Evolutionary conservation across 2,797 vertebrate species (phyloP).

Genomic region (Gymnocypris eckloni): DNA sequence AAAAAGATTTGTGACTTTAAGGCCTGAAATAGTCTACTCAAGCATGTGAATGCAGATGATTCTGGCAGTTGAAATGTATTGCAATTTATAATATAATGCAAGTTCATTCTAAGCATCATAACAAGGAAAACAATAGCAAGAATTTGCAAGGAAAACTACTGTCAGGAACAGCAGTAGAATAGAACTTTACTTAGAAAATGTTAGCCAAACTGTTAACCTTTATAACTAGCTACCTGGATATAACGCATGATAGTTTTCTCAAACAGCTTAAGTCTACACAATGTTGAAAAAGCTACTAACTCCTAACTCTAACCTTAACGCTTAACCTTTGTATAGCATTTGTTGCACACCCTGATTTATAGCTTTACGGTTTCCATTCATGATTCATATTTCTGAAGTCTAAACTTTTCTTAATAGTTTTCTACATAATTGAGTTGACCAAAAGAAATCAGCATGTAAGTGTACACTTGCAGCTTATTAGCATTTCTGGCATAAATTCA

Average conservation of each 20-base stretch:
- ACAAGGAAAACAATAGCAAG: background rate
- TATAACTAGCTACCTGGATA: slow-evolving; percentile 8
- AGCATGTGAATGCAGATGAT: background rate
- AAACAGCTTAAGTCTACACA: background rate
- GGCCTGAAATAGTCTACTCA: background rate
- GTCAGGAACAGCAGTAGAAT: background rate
- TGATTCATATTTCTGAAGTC: background rate
- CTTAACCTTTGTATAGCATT: background rate
- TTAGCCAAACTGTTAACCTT: background rate
- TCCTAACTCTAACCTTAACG: background rate
- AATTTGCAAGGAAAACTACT: background rate
- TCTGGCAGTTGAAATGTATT: background rate
- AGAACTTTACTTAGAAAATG: background rate
- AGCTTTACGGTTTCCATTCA: background rate
- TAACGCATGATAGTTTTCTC: background rate
- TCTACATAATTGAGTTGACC: background rate
- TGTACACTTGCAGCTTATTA: background rate
- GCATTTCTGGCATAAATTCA: background rate
- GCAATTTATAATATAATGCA: background rate
- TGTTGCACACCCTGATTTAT: background rate
- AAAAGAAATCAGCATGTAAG: background rate
- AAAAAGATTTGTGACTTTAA: background rate
- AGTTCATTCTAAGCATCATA: background rate
- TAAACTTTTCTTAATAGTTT: background rate
- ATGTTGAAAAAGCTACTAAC: background rate